These are phyloP conservation scores for Stomatorhinus walkeri DNA, from an alignment of 2,797 vertebrate species.

Conservation along the genomic window DNA sequence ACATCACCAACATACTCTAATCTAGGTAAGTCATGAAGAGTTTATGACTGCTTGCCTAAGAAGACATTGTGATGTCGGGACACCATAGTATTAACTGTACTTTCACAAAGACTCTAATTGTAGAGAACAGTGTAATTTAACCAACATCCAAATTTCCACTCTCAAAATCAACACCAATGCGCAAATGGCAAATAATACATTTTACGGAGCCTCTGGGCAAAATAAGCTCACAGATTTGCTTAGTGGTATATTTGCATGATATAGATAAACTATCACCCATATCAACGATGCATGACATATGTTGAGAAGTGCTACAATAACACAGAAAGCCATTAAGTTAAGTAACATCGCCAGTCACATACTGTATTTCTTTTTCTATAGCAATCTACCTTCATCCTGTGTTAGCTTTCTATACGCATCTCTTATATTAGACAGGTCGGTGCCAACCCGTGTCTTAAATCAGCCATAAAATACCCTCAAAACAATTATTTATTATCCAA, in stretches of 20 bases:
- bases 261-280: not conserved
- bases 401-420: too few relatives aligned
- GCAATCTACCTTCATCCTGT: not conserved
- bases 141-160: not conserved
- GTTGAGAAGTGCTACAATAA: not conserved
- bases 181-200: conserved; percentile 13
- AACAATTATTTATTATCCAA: too few relatives aligned
- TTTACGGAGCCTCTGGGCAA: not conserved
- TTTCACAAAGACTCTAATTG: conserved; percentile 28
- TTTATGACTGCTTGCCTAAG: conserved; percentile 36
- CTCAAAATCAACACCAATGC: conserved; percentile 17
- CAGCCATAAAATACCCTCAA: too few relatives aligned
- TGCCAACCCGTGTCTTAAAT: too few relatives aligned
- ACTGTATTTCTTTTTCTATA: not conserved
- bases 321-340: not conserved
- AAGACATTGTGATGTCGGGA: conserved; percentile 47
- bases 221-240: not conserved
- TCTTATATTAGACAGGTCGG: too few relatives aligned
- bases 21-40: not conserved
- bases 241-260: conserved; percentile 3
- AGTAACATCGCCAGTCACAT: not conserved
- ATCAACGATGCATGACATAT: not conserved
- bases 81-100: conserved; percentile 38
- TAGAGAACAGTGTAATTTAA: conserved; percentile 21
- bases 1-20: not conserved